Percentiles rank a stretch among this genome's conserved stretches.
These are phyloP conservation scores for Pangasius larnaudii DNA, from an alignment of 2,797 vertebrate genomes.

Conservation along the genomic window DNA sequence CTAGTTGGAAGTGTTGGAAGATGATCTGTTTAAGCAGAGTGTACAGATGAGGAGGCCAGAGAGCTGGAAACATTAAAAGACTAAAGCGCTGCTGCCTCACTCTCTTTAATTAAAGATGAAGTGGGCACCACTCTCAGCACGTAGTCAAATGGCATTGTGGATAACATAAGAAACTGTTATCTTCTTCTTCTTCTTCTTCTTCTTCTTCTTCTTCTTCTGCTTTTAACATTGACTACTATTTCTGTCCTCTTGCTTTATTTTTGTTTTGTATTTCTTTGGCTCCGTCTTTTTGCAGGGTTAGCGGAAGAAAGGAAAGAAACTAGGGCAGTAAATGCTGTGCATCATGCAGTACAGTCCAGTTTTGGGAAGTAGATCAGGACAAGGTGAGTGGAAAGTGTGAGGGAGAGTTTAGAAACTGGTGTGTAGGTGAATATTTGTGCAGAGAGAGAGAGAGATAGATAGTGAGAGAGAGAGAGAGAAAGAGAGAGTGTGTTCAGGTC, in stretches of 20 bases:
- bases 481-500: not conserved
- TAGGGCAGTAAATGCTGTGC: conserved; percentile 26
- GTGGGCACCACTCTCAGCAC: not conserved
- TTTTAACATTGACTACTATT: not conserved
- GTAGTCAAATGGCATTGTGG: not conserved
- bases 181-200: not conserved
- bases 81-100: not conserved
- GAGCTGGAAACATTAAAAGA: not conserved
- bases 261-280: not conserved
- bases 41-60: not conserved
- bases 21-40: not conserved
- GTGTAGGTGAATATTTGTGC: not conserved
- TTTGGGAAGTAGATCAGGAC: conserved; percentile 35
- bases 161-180: not conserved
- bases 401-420: conserved; percentile 4
- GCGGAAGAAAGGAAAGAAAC: conserved; percentile 9
- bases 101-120: not conserved
- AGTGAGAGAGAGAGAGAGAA: not conserved
- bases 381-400: conserved; percentile 19
- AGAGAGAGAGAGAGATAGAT: not conserved
- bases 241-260: not conserved
- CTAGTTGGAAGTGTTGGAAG: not conserved
- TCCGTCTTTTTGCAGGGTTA: not conserved
- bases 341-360: conserved; percentile 25
- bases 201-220: not conserved